phyloP scores from a whole-genome alignment of 2,797 vertebrate species.

The Craterocephalus amniculus region DNA sequence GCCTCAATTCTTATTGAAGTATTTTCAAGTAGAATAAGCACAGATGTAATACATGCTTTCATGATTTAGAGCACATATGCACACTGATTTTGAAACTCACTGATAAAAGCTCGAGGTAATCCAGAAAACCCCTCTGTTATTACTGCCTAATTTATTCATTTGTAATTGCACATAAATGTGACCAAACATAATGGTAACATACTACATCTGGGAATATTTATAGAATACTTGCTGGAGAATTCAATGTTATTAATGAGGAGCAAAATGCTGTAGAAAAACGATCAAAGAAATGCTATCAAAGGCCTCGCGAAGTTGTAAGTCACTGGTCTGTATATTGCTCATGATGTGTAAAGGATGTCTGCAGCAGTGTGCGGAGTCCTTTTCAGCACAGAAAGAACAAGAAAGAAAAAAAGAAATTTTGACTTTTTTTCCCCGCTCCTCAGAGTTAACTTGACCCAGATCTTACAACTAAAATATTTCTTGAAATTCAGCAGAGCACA shows the following conservation, averaged over 20 bases:
- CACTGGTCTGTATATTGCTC: conserved; percentile 12
- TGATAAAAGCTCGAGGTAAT: conserved; percentile 20
- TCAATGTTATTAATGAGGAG: conserved; percentile 36
- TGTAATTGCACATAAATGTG: conserved; percentile 34
- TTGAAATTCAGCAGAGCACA: neutral
- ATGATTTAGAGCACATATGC: conserved; percentile 9
- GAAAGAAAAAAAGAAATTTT: neutral
- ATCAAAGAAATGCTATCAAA: conserved; percentile 42
- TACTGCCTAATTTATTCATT: conserved; percentile 32
- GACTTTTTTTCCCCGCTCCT: conserved; percentile 13
- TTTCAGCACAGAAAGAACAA: conserved; percentile 30
- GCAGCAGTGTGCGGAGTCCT: conserved; percentile 37
- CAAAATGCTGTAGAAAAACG: conserved; percentile 30
- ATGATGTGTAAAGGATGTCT: conserved; percentile 57
- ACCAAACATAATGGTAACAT: conserved; percentile 35
- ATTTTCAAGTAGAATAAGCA: conserved; percentile 6
- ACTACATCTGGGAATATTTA: conserved; percentile 11
- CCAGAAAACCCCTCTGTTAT: conserved; percentile 8
- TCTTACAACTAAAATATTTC: conserved; percentile 52
- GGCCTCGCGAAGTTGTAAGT: conserved; percentile 35
- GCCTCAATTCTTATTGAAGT: conserved; percentile 6
- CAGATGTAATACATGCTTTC: conserved; percentile 6
- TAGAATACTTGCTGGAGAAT: conserved; percentile 40
- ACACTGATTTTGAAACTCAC: conserved; percentile 9
- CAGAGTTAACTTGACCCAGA: conserved; percentile 39